These are phyloP conservation scores for Copidosoma floridanum DNA, from an alignment of 1,140 invertebrate species.

Conservation along the genomic window DNA sequence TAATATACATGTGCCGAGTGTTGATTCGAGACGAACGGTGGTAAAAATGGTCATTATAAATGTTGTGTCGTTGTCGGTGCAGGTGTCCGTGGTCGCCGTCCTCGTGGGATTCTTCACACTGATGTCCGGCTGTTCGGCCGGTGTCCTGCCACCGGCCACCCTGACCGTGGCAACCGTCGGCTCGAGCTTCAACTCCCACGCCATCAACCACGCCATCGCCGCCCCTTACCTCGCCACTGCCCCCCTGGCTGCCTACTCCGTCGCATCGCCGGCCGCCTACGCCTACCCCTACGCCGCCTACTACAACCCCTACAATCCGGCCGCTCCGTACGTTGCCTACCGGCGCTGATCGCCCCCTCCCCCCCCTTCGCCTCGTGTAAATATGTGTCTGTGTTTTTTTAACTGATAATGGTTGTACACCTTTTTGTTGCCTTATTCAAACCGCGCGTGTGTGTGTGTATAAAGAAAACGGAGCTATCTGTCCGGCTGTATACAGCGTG, in stretches of 20 bases:
- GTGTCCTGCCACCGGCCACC: conserved; percentile 56
- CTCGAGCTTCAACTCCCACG: conserved; percentile 63
- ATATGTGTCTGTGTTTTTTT: no score
- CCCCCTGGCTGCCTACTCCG: conserved; percentile 46
- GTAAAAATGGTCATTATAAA: no score
- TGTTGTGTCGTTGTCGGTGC: no score
- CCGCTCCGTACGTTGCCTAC: conserved; percentile 32
- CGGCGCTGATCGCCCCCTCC: conserved; percentile 35
- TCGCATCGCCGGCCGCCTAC: conserved; percentile 36
- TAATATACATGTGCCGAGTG: no score
- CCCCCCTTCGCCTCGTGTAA: no score
- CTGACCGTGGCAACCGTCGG: conserved; percentile 62
- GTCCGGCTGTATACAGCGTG: no score
- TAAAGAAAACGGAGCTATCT: no score
- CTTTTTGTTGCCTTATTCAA: no score
- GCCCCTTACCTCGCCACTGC: conserved; percentile 57
- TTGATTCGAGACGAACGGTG: no score
- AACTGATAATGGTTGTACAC: no score
- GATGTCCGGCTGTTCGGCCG: conserved; percentile 47
- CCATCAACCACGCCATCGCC: conserved; percentile 63
- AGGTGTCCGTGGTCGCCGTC: conserved; percentile 36
- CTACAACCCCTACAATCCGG: conserved; percentile 31
- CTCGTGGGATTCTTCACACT: conserved; percentile 53
- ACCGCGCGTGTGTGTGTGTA: no score
- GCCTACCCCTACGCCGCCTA: conserved; percentile 35